Conservation (phyloP, 2,888 invertebrate species). For the Andrena trimmerana region DNA sequence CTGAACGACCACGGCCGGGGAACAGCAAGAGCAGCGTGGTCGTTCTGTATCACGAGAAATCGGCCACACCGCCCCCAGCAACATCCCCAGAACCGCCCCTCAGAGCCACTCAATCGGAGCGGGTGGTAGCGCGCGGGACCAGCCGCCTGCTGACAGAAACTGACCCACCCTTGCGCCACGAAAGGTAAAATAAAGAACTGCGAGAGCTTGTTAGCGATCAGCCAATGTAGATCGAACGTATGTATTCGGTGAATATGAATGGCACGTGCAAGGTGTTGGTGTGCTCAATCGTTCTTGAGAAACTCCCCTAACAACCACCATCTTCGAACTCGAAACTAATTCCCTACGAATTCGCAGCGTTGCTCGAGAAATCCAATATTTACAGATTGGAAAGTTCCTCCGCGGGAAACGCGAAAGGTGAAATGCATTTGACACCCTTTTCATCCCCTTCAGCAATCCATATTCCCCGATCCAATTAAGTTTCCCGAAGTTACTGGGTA, state of each 20-base stretch:
- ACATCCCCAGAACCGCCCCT: conserved; percentile 59
- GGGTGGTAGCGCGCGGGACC: conserved; percentile 41
- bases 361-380: conserved; percentile 10
- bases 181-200: conserved; percentile 31
- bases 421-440: conserved; percentile 5
- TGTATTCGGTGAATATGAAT: too few relatives aligned
- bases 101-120: conserved; percentile 72
- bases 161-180: neutral
- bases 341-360: neutral
- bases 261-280: too few relatives aligned
- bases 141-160: neutral
- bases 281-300: too few relatives aligned
- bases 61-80: conserved; percentile 43
- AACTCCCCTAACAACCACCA: too few relatives aligned
- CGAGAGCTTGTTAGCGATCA: neutral
- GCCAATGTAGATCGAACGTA: too few relatives aligned
- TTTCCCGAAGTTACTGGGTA: neutral
- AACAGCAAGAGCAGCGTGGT: conserved; percentile 80
- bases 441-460: conserved; percentile 12
- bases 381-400: conserved; percentile 23
- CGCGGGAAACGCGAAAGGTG: conserved; percentile 11
- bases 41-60: conserved; percentile 76
- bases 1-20: conserved; percentile 56
- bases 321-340: neutral
- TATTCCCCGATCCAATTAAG: conserved; percentile 14